phyloP scores from a whole-genome alignment of 2,797 vertebrate species.

The Leptoclinus maculatus region DNA sequence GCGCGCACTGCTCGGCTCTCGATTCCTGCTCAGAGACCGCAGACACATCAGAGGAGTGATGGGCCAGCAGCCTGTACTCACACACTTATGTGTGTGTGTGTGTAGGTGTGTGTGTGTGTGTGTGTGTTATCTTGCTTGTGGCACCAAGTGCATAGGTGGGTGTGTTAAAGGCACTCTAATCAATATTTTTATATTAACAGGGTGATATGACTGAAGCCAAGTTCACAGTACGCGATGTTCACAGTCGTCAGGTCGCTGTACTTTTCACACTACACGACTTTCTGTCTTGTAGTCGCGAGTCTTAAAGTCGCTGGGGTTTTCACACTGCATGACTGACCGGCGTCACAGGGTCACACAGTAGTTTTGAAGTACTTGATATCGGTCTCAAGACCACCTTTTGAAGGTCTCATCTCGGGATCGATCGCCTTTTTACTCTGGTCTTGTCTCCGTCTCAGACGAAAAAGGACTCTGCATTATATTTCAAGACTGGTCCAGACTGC shows the following conservation, averaged over 20 bases:
- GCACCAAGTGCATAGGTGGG: not conserved
- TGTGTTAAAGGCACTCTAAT: not conserved
- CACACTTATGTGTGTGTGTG: not conserved
- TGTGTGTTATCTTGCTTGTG: not conserved
- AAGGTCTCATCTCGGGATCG: not conserved
- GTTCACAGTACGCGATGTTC: not conserved
- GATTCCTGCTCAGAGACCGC: slow-evolving; percentile 31
- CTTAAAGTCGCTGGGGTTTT: not conserved
- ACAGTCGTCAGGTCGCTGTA: not conserved
- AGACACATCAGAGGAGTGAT: slow-evolving; percentile 38
- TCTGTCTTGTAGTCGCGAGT: not conserved
- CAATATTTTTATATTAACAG: not conserved
- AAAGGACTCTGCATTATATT: not conserved
- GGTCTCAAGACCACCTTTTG: not conserved
- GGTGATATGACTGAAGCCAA: not conserved
- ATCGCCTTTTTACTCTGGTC: not conserved
- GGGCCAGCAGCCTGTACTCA: slow-evolving; percentile 23
- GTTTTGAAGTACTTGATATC: not conserved
- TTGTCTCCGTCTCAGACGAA: not conserved
- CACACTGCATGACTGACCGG: not conserved
- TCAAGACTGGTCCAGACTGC: too few relatives aligned
- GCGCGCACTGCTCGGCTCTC: slow-evolving; percentile 15
- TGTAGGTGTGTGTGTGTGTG: not conserved
- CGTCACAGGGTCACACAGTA: not conserved
- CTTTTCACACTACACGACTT: not conserved